Evolutionary conservation across 2,888 invertebrate genomes (phyloP).

Genomic region (Apamea crenata): DNA sequence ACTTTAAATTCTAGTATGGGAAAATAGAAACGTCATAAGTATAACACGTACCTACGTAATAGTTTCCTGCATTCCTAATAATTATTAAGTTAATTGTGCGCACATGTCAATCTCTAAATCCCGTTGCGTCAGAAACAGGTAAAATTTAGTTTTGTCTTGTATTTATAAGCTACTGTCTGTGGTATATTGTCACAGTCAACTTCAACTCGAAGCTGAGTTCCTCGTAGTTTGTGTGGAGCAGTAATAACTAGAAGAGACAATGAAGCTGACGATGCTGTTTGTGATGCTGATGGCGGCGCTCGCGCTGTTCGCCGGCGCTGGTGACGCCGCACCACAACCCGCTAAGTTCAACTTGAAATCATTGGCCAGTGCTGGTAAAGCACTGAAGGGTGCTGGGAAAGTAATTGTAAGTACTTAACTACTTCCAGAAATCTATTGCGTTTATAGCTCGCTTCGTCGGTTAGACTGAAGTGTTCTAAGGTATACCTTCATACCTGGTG

Average conservation of each 20-base stretch:
- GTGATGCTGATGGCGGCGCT: constrained; percentile 41
- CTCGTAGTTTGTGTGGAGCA: background rate
- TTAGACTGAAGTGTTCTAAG: background rate
- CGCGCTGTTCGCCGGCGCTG: constrained; percentile 26
- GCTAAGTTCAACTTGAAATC: background rate
- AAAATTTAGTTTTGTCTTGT: background rate
- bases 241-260: constrained; percentile 9
- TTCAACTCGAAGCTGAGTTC: background rate
- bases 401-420: constrained; percentile 69
- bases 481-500: background rate
- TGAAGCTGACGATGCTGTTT: constrained; percentile 36
- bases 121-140: constrained; percentile 30
- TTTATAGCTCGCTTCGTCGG: background rate
- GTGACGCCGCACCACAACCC: constrained; percentile 51
- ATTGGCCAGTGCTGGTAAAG: no score
- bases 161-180: constrained; percentile 13
- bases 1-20: background rate
- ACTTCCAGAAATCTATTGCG: background rate
- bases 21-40: background rate
- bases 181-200: constrained; percentile 4
- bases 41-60: background rate
- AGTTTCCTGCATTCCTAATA: background rate
- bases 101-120: background rate
- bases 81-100: background rate
- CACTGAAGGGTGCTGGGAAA: constrained; percentile 55